These are phyloP conservation scores for Falcaria lacertinaria DNA, from an alignment of 2,888 invertebrate species.

Conservation along the genomic window DNA sequence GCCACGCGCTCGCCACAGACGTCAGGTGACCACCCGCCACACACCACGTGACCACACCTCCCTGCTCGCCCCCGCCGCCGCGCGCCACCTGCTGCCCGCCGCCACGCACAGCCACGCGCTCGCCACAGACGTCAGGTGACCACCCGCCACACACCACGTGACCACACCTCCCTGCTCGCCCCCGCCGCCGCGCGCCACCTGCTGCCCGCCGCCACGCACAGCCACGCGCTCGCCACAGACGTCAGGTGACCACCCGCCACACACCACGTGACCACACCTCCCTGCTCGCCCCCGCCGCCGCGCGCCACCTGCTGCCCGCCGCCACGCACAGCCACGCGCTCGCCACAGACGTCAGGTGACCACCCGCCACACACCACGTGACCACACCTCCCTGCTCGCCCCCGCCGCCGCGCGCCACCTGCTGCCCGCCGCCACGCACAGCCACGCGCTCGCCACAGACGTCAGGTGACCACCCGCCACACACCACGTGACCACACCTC, in stretches of 20 bases:
- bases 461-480: too few species aligned
- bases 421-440: conserved; percentile 21
- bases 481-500: too few species aligned
- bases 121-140: conserved; percentile 81
- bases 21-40: conserved; percentile 69
- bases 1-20: conserved; percentile 83
- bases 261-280: too few species aligned
- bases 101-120: conserved; percentile 84
- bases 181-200: conserved; percentile 86
- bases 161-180: conserved; percentile 37
- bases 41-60: too few species aligned
- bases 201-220: conserved; percentile 85
- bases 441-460: conserved; percentile 25
- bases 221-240: conserved; percentile 83
- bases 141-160: too few species aligned
- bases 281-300: not conserved
- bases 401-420: not conserved
- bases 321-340: conserved; percentile 39
- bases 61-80: conserved; percentile 79
- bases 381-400: not conserved
- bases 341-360: not conserved
- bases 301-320: not conserved
- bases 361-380: too few species aligned
- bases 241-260: conserved; percentile 69
- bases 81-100: conserved; percentile 85